Evolutionary conservation across 2,113 vertebrate genomes (phyloP).

Genomic region (Thomomys bottae): DNA sequence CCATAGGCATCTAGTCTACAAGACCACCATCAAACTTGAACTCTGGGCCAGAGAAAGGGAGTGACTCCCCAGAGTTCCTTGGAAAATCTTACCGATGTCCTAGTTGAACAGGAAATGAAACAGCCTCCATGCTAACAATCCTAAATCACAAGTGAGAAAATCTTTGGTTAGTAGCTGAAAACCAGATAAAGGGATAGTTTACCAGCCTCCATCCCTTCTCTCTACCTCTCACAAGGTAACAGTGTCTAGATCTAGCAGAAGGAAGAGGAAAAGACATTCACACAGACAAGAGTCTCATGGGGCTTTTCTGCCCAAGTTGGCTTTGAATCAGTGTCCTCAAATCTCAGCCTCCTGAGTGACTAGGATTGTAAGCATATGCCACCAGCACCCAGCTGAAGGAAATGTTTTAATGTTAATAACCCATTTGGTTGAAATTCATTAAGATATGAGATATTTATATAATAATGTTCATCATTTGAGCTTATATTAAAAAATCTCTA

Average conservation of each 20-base stretch:
- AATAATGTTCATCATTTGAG: conserved; percentile 29
- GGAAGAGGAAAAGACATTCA: not conserved
- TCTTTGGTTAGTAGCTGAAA: not conserved
- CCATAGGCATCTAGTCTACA: not conserved
- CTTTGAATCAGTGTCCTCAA: too few relatives aligned
- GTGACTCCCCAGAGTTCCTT: not conserved
- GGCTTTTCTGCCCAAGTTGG: too few relatives aligned
- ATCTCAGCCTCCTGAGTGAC: too few relatives aligned
- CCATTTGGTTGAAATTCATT: conserved; percentile 40
- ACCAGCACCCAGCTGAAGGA: not conserved
- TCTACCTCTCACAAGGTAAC: not conserved
- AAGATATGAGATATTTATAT: not conserved
- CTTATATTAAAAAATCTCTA: conserved; percentile 38
- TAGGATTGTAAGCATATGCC: too few relatives aligned
- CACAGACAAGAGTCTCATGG: not conserved
- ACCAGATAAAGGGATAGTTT: not conserved
- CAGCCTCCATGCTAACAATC: not conserved
- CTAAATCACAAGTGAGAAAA: not conserved
- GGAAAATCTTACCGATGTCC: not conserved
- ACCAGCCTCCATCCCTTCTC: not conserved
- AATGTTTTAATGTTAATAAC: conserved; percentile 35
- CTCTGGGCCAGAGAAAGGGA: not conserved
- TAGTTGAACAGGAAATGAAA: not conserved
- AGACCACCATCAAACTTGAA: not conserved
- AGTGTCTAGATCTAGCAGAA: not conserved